Conservation (phyloP, 2,113 vertebrate species). For the Cacatua alba region DNA sequence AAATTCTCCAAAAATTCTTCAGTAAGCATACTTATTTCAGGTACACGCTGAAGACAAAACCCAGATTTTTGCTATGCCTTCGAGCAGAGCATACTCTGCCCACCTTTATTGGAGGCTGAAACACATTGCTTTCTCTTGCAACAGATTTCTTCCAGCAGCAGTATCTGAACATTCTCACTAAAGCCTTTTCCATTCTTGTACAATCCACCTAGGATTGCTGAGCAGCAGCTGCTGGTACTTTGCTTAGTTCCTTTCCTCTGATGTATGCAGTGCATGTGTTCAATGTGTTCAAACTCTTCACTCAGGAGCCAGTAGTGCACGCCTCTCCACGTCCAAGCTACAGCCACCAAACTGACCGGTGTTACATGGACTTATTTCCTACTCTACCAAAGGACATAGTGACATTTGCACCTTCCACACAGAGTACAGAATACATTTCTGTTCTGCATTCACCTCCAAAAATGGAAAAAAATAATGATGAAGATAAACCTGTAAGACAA, state of each 20-base stretch:
- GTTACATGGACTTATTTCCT: background rate
- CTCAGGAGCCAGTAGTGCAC: background rate
- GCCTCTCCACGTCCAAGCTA: background rate
- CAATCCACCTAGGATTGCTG: background rate
- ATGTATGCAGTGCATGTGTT: rapidly evolving
- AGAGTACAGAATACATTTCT: rapidly evolving
- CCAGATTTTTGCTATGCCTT: background rate
- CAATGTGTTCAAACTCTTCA: background rate
- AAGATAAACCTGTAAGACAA: background rate
- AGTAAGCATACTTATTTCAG: background rate
- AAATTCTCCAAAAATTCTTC: background rate
- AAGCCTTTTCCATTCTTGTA: background rate
- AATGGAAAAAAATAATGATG: background rate
- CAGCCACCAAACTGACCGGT: background rate
- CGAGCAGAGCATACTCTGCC: background rate
- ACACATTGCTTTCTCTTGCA: rapidly evolving
- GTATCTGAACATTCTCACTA: background rate
- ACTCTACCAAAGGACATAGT: background rate
- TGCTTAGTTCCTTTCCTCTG: background rate
- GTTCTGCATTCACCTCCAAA: background rate
- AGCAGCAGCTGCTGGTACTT: background rate
- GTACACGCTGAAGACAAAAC: background rate
- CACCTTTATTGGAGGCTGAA: background rate
- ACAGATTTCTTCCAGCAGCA: background rate
- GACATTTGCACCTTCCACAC: background rate